phyloP scores from a whole-genome alignment of 2,888 invertebrate genomes.

The Caenorhabditis parvicauda region DNA sequence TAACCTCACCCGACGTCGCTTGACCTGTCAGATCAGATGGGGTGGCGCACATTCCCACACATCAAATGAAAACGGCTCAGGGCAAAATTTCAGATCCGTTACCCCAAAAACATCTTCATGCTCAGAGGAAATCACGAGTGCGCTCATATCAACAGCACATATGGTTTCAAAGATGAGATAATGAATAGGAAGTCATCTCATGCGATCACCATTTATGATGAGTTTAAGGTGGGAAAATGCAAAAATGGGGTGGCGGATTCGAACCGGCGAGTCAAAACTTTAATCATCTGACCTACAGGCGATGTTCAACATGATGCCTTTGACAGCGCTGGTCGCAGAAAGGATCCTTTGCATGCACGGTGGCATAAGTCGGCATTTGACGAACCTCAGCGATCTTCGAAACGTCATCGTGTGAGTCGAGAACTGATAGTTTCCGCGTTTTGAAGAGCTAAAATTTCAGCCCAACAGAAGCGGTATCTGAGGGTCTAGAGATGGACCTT shows the following conservation, averaged over 20 bases:
- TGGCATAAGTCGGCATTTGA: conserved; percentile 31
- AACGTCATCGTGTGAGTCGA: conserved; percentile 6
- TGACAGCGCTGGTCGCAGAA: conserved; percentile 65
- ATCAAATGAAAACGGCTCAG: background rate
- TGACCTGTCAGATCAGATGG: too few relatives aligned
- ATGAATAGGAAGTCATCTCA: conserved; percentile 3
- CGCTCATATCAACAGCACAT: conserved; percentile 30
- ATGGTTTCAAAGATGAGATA: conserved; percentile 44
- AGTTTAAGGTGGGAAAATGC: conserved; percentile 7
- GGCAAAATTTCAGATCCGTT: conserved; percentile 18
- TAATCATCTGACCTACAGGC: conserved; percentile 18
- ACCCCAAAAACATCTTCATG: conserved; percentile 46
- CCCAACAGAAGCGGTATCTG: conserved; percentile 12
- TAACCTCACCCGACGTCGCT: conserved; percentile 2
- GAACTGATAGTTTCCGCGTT: background rate
- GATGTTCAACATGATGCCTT: conserved; percentile 68
- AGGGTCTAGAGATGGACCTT: conserved; percentile 34
- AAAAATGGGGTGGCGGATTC: too few relatives aligned
- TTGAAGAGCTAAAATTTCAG: conserved; percentile 6
- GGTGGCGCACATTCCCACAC: background rate
- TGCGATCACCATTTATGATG: conserved; percentile 1
- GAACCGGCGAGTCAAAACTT: background rate
- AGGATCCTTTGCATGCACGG: conserved; percentile 66
- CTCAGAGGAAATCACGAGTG: conserved; percentile 50
- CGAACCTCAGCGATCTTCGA: conserved; percentile 20